Percentiles rank a stretch among this genome's conserved stretches.
These are phyloP conservation scores for Caranx ignobilis DNA, from an alignment of 2,113 vertebrate genomes.

Conservation along the genomic window DNA sequence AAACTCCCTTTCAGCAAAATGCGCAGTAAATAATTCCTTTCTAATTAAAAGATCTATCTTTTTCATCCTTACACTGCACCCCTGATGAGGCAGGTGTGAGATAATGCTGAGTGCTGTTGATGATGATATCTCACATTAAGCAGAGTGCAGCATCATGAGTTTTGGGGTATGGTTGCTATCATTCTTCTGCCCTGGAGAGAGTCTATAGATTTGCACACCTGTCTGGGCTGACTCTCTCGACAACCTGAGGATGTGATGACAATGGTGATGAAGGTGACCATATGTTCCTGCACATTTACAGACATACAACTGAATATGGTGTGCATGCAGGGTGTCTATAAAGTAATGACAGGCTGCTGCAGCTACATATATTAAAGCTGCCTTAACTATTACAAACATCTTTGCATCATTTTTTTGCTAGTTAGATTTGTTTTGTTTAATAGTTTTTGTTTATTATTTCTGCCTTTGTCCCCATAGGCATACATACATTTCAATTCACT, in stretches of 20 bases:
- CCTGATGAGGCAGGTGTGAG: slow-evolving; percentile 71
- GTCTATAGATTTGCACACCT: slow-evolving; percentile 57
- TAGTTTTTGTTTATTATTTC: no score
- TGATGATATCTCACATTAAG: slow-evolving; percentile 70
- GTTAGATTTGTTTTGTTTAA: no score
- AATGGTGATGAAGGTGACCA: background rate
- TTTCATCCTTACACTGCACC: slow-evolving; percentile 6
- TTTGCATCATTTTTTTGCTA: no score
- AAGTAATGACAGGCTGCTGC: no score
- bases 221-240: slow-evolving; percentile 37
- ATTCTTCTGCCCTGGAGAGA: slow-evolving; percentile 38
- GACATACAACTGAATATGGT: background rate
- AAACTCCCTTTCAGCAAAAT: background rate
- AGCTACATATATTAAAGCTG: no score
- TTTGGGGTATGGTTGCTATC: slow-evolving; percentile 30
- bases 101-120: slow-evolving; percentile 56
- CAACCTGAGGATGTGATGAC: slow-evolving; percentile 14
- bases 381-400: no score
- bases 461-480: no score
- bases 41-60: slow-evolving; percentile 20
- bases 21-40: background rate
- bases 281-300: background rate
- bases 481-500: no score
- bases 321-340: background rate
- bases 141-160: slow-evolving; percentile 75